phyloP scores from a whole-genome alignment of 2,888 invertebrate genomes.

The Erebia ligea region DNA sequence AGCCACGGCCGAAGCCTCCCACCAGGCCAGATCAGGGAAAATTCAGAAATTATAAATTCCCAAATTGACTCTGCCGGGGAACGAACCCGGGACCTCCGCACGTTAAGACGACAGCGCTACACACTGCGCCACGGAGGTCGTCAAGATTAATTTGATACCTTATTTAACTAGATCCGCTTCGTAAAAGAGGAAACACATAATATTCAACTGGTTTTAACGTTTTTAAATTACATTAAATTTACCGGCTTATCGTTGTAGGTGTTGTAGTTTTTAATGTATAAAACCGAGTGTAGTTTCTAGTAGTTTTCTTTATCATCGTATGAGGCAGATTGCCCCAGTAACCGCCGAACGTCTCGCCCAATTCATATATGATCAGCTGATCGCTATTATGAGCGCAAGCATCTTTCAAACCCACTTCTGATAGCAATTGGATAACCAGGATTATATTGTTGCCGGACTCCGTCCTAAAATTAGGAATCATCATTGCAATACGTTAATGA shows the following conservation, averaged over 20 bases:
- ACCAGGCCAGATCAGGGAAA: no score
- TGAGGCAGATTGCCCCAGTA: conserved; percentile 70
- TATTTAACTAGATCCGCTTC: no score
- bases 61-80: no score
- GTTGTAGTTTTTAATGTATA: conserved; percentile 58
- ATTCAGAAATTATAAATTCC: no score
- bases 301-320: conserved; percentile 44
- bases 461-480: conserved; percentile 51
- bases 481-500: background rate
- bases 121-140: no score
- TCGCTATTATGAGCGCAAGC: conserved; percentile 52
- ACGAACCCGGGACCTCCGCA: no score
- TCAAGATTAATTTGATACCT: no score
- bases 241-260: conserved; percentile 39
- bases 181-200: no score
- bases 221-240: background rate
- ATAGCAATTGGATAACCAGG: conserved; percentile 57
- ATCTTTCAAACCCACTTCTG: conserved; percentile 45
- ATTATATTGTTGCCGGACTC: conserved; percentile 70
- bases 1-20: no score
- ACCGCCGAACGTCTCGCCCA: conserved; percentile 72
- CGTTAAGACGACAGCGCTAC: no score
- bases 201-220: no score
- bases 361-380: conserved; percentile 65
- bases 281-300: conserved; percentile 40